Percentiles rank a stretch among this genome's conserved stretches.
Conservation (phyloP, 2,888 invertebrate genomes). For the Auanema sp. region DNA sequence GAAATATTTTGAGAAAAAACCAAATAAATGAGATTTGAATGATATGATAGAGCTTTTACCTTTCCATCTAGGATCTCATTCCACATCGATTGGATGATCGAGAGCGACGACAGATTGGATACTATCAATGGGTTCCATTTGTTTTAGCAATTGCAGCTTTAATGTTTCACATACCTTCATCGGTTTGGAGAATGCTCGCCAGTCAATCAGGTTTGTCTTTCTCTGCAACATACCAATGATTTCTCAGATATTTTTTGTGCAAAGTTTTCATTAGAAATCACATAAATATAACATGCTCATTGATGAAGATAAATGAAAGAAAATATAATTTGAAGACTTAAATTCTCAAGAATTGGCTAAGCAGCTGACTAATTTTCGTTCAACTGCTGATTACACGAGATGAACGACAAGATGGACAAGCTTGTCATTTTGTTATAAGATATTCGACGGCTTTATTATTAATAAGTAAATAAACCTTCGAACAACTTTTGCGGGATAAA, state of each 20-base stretch:
- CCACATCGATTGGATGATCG: slow-evolving; percentile 64
- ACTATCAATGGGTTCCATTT: slow-evolving; percentile 60
- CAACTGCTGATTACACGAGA: too few relatives aligned
- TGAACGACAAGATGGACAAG: too few relatives aligned
- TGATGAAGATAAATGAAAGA: neutral
- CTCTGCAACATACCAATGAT: neutral
- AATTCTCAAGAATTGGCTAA: neutral
- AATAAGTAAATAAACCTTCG: too few relatives aligned
- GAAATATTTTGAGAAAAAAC: neutral
- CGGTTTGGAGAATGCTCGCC: slow-evolving; percentile 63
- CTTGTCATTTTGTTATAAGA: too few relatives aligned
- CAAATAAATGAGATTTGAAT: too few relatives aligned
- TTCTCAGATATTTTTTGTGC: slow-evolving; percentile 4
- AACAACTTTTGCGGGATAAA: too few relatives aligned
- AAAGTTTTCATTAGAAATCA: neutral
- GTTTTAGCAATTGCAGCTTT: slow-evolving; percentile 59
- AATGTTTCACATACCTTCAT: slow-evolving; percentile 62
- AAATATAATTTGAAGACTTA: neutral
- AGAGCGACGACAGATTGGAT: slow-evolving; percentile 62
- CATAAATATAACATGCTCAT: neutral
- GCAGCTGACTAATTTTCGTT: too few relatives aligned
- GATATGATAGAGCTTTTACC: too few relatives aligned
- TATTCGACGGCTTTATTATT: too few relatives aligned
- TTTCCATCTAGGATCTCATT: slow-evolving; percentile 62
- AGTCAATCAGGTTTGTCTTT: slow-evolving; percentile 58